phyloP scores from a whole-genome alignment of 2,888 invertebrate species.

The Slavum lentiscoides region DNA sequence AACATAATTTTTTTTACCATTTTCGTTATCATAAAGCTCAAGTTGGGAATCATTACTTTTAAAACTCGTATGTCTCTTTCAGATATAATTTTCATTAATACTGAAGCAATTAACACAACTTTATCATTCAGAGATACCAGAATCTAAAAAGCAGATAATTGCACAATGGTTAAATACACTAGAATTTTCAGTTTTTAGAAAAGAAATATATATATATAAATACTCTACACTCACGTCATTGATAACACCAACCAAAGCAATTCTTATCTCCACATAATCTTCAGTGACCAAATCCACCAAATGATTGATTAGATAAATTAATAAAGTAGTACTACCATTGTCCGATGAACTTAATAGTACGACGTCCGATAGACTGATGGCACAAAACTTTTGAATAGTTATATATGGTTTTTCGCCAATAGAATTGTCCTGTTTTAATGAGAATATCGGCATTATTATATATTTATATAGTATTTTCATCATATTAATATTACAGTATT shows the following conservation, averaged over 20 bases:
- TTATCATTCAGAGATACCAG: conserved; percentile 35
- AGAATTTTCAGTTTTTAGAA: neutral
- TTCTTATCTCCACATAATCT: conserved; percentile 37
- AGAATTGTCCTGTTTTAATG: conserved; percentile 23
- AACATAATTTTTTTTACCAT: conserved; percentile 29
- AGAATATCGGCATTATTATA: too few species aligned
- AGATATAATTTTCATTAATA: conserved; percentile 38
- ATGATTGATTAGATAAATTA: conserved; percentile 43
- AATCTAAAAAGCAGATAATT: neutral
- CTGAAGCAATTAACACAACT: conserved; percentile 39
- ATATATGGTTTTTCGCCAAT: conserved; percentile 25
- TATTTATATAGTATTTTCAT: too few species aligned
- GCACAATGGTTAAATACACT: neutral
- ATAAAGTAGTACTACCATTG: conserved; percentile 32
- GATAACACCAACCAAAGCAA: conserved; percentile 32
- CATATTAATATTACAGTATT: too few species aligned
- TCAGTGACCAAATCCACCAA: conserved; percentile 37
- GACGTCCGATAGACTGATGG: conserved; percentile 10
- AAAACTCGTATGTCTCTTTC: conserved; percentile 43
- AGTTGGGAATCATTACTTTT: conserved; percentile 41
- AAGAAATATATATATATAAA: neutral
- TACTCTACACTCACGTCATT: conserved; percentile 35
- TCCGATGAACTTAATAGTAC: conserved; percentile 31
- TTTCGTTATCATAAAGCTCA: conserved; percentile 45
- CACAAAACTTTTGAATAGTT: conserved; percentile 28